Evolutionary conservation across 2,113 vertebrate species (phyloP).

Genomic region (Centrocercus urophasianus): DNA sequence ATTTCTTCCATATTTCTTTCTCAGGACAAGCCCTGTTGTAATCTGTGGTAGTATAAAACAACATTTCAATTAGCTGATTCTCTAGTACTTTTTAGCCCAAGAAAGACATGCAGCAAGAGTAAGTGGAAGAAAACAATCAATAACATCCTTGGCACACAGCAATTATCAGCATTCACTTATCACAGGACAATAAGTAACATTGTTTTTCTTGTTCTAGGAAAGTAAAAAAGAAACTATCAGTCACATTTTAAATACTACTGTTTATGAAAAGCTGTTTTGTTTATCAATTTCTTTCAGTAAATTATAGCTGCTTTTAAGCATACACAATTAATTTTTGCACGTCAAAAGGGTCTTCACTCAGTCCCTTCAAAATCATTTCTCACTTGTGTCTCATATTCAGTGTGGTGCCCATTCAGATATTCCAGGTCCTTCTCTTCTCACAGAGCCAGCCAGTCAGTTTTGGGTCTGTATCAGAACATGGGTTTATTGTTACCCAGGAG

Average conservation of each 20-base stretch:
- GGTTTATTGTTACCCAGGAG: neutral
- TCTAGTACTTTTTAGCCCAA: neutral
- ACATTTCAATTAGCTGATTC: neutral
- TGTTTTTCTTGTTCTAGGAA: neutral
- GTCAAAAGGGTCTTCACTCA: neutral
- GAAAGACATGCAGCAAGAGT: neutral
- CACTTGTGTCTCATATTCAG: neutral
- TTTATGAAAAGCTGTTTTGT: neutral
- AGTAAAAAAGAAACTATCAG: neutral
- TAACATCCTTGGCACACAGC: neutral
- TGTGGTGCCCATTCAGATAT: fast-evolving
- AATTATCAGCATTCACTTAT: neutral
- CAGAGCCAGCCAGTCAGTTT: neutral
- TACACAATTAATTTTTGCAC: neutral
- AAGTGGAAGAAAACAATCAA: neutral
- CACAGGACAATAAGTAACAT: neutral
- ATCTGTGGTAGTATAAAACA: neutral
- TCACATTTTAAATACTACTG: neutral
- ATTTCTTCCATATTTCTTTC: neutral
- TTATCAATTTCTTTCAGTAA: neutral
- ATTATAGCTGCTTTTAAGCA: neutral
- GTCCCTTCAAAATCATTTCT: neutral
- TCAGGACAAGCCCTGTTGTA: neutral
- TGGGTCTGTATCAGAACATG: neutral
- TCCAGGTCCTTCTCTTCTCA: neutral